Conservation (phyloP, 2,888 invertebrate genomes). For the Tanypteryx hageni region DNA sequence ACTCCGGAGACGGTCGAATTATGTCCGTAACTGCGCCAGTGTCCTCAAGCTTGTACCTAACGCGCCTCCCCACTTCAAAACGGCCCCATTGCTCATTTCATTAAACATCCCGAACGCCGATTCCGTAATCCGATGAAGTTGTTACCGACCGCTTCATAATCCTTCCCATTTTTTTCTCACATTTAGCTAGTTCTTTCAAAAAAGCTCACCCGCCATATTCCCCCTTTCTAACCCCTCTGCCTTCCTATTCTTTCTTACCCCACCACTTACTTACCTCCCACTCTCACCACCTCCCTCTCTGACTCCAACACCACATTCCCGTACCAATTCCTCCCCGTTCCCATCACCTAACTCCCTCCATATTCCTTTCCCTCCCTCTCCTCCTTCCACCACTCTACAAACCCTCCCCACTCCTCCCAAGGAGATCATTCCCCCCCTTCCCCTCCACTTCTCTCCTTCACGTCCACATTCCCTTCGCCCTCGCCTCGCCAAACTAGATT, state of each 20-base stretch:
- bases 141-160: conserved; percentile 11
- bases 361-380: not conserved
- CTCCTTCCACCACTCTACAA: not conserved
- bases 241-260: not conserved
- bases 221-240: not conserved
- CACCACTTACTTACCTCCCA: not conserved
- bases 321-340: not conserved
- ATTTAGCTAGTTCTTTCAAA: not conserved
- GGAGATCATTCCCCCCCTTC: conserved; percentile 48
- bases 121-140: conserved; percentile 33
- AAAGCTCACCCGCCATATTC: not conserved
- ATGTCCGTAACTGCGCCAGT: not conserved
- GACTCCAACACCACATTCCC: not conserved
- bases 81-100: conserved; percentile 44
- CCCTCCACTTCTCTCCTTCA: conserved; percentile 29
- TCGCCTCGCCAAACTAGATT: conserved; percentile 74
- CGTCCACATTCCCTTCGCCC: conserved; percentile 14
- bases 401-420: conserved; percentile 23
- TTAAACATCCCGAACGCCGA: conserved; percentile 28
- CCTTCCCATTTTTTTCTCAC: conserved; percentile 5
- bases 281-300: conserved; percentile 34
- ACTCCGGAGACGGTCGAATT: not conserved
- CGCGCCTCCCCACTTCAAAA: conserved; percentile 58
- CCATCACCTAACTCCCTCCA: not conserved
- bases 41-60: not conserved